Evolutionary conservation across 2,797 vertebrate species (phyloP), one percentile per base, ranked within the genome.

Genomic region (Podarcis lilfordi): DNA sequence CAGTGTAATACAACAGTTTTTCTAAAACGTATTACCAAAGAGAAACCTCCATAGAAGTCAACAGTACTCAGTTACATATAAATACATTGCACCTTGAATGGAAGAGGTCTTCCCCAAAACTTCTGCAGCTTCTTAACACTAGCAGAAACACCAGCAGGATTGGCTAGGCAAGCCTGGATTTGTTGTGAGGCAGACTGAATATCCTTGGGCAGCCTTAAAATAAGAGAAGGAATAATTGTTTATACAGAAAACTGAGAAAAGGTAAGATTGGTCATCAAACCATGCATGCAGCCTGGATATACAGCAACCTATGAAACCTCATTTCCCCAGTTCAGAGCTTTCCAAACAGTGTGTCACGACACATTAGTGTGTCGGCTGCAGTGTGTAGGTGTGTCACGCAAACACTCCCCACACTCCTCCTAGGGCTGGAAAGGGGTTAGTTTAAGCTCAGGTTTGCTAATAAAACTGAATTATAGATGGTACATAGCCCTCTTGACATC

Each of bases 91-190:
- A 99, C 99, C 98, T 99, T 99, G 94, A 98, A 99, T 4, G 99
- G 99, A 91, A 99, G 96, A 0, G 98, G 97, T 95, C 97, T 98
- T 80, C 99, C 98, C 64, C 99, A 95, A 45, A 96, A 97, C 86
- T 98, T 99, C 95, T 99, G 99, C 80, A 99, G 95, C 91, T 97
- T 96, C 95, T 99, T 99, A 88, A 99, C 90, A 86, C 96, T 97
- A 3, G 95, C 91, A 74, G 97, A 97, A 84, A 96, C 88, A 71
- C 97, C 96, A 82, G 96, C 92, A 0, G 98, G 97, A 86, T 94
- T 97, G 83, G 97, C 98, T 79, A 99, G 95, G 43, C 98, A 97
- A 35, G 94, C 98, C 95, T 99, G 98, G 94, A 99, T 98, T 61
- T 98, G 97, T 89, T 97, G 96, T 19, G 98, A 98, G 78, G 99